Base-by-base conservation (phyloP, 2,113 vertebrate genomes). In the Prunella fulvescens region DNA sequence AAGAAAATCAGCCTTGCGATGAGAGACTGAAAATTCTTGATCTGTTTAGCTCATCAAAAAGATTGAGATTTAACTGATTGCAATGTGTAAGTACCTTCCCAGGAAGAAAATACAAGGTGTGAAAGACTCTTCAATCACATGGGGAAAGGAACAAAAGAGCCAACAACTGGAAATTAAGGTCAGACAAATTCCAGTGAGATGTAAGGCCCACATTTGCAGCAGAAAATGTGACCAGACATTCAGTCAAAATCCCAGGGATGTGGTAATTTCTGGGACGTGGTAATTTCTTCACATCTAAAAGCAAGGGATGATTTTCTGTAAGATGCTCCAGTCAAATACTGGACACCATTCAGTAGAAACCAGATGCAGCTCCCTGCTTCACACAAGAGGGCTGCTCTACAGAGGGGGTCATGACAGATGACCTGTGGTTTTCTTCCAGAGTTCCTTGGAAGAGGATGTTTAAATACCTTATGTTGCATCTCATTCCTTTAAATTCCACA, bases 31-130 rank as follows among this genome's bases (percentile, higher is more conserved):
- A 94, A 93, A 93, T 77, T 88, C 83, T 90, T 90, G 51, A 74
- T 94, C 94, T 95, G 93, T 88, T 96, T 94, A 93, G 70, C 78
- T 95, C 96, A 92, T 96, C 92, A 95, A 88, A 95, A 94, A 94
- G 87, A 90, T 31, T 83, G 94, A 96, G 85, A 93, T 95, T 85
- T 93, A 95, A 92, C 91, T 90, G 87, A 94, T 95, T 90, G 92
- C 90, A 83, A 58, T 56, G 29, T 83, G 39, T 73, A 90, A 95
- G 91, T 88, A 90, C 81, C 90, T 94, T 94, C 92, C 78, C 87
- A 88, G 94, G 71, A 92, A 77, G 62, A 97, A 95, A 93, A 92
- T 85, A 80, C 47, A 96, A 91, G 94, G 94, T 95, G 91, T 4
- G 29, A 97, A 96, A 93, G 62, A 35, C 81, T 80, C 89, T 92